phyloP scores from a whole-genome alignment of 2,888 invertebrate genomes.

The Morinoia aosen region DNA sequence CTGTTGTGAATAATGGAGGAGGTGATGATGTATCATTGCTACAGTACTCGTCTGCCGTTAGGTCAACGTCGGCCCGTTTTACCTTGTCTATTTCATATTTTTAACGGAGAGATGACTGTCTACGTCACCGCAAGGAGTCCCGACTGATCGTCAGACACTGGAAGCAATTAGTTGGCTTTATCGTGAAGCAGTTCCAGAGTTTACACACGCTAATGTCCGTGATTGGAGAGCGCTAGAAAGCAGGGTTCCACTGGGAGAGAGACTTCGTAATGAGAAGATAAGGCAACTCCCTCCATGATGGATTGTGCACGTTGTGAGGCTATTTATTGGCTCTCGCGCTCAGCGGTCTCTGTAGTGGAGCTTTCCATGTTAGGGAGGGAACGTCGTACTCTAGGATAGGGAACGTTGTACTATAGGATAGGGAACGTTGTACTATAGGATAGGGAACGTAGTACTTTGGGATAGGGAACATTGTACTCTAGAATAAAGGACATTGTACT shows the following conservation, averaged over 20 bases:
- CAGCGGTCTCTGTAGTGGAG: not conserved
- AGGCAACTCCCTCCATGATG: not conserved
- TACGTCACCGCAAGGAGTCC: not conserved
- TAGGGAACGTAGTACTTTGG: too few species aligned
- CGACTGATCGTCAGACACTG: not conserved
- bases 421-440: not conserved
- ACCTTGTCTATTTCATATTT: not conserved
- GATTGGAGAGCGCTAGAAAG: slow-evolving; percentile 17
- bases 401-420: not conserved
- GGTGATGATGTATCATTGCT: not conserved
- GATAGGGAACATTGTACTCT: not conserved
- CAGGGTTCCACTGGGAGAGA: not conserved
- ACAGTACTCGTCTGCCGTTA: not conserved
- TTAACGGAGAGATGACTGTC: not conserved
- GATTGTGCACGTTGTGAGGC: not conserved
- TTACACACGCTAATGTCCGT: slow-evolving; percentile 23
- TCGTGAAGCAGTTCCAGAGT: not conserved
- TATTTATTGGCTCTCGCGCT: not conserved
- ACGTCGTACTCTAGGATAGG: not conserved
- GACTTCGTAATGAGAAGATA: not conserved
- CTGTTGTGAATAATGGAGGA: not conserved
- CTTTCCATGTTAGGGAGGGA: not conserved
- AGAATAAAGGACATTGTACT: too few species aligned
- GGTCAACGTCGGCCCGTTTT: not conserved
- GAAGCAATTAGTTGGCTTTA: slow-evolving; percentile 6